phyloP scores from a whole-genome alignment of 2,888 invertebrate genomes.

The Pristionchus entomophagus region DNA sequence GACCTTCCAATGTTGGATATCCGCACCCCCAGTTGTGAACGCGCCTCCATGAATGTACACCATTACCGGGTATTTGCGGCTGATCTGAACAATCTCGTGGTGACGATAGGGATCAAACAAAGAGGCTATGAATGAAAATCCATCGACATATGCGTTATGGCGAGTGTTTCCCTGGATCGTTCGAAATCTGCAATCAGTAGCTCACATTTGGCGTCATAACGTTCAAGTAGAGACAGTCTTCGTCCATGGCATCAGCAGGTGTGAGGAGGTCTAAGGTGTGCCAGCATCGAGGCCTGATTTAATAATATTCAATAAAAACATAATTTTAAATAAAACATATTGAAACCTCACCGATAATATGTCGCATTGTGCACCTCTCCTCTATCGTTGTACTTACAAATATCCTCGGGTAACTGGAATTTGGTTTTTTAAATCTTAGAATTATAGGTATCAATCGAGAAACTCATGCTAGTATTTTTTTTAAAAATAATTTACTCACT shows the following conservation, averaged over 20 bases:
- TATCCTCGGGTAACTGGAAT: background rate
- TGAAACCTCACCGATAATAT: background rate
- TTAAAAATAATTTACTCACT: background rate
- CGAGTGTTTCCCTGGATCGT: too few relatives aligned
- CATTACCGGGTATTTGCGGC: background rate
- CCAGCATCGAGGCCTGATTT: background rate
- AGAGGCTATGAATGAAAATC: too few relatives aligned
- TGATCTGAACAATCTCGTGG: background rate
- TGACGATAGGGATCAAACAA: too few relatives aligned
- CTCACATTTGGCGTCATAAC: constrained; percentile 12
- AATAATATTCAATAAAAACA: background rate
- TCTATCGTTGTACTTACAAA: background rate
- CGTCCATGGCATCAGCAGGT: background rate
- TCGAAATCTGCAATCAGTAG: too few relatives aligned
- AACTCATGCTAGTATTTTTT: background rate
- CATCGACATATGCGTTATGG: too few relatives aligned
- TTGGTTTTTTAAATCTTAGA: too few relatives aligned
- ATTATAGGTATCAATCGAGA: too few relatives aligned
- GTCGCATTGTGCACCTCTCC: background rate
- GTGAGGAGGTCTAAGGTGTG: background rate
- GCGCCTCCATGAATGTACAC: constrained; percentile 37
- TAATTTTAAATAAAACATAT: background rate
- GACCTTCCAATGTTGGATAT: constrained; percentile 31
- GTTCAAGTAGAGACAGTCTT: constrained; percentile 13
- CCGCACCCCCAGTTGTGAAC: constrained; percentile 13